These are phyloP conservation scores for Dysidea cf. avara DNA, from an alignment of 37 sponge, comb jelly and placozoan genomes.

Conservation along the genomic window DNA sequence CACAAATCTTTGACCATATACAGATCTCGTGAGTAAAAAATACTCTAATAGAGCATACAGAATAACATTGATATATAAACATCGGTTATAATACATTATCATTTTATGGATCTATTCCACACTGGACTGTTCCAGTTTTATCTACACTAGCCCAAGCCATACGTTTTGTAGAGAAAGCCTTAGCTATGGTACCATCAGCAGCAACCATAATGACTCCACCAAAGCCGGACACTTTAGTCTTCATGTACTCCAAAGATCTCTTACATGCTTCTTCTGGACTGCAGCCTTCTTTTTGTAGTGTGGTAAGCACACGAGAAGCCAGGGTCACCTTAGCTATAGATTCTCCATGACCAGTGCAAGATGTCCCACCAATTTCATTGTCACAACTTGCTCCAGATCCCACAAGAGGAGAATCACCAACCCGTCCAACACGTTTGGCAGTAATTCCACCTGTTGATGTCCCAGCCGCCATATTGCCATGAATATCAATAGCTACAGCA, in stretches of 20 bases:
- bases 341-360: constrained; percentile 83
- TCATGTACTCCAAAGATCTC: constrained; percentile 61
- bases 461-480: constrained; percentile 76
- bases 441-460: constrained; percentile 89
- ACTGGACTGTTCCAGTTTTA: constrained; percentile 11
- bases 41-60: no score
- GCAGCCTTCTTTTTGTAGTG: background rate
- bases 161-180: constrained; percentile 37
- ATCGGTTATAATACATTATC: no score
- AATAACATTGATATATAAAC: no score
- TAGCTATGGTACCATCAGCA: constrained; percentile 48
- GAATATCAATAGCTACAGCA: constrained; percentile 73
- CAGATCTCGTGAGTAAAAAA: no score
- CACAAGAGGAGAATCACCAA: constrained; percentile 77
- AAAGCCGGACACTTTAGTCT: constrained; percentile 37
- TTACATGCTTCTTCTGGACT: constrained; percentile 36
- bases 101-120: background rate
- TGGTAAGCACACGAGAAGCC: constrained; percentile 39
- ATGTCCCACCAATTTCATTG: constrained; percentile 61
- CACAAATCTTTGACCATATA: no score
- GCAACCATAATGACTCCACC: constrained; percentile 70
- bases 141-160: constrained; percentile 78
- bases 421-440: constrained; percentile 63
- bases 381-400: constrained; percentile 78
- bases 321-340: constrained; percentile 63